Evolutionary conservation across 2,113 vertebrate genomes (phyloP), one percentile per base, ranked within the genome.

Genomic region (Solea solea): DNA sequence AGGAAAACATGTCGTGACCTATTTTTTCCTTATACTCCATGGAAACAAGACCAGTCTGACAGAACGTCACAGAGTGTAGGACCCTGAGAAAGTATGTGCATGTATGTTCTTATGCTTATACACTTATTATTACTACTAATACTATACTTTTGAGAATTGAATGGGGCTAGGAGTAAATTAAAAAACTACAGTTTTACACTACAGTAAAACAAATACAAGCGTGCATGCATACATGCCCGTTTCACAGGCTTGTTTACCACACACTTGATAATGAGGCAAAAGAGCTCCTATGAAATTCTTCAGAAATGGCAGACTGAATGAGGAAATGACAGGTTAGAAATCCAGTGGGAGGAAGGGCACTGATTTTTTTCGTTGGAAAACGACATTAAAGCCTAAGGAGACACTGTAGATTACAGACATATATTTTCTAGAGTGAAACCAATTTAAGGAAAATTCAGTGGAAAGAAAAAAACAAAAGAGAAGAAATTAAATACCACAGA

Each of bases 1-100:
- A 68, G 63, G 72, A 72, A 78, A 89, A 86, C 80, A 83, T 85
- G 3, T 34, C 58, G 53, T 84, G 86, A 89, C 73, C 81, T 83
- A 86, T 53, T 88, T 89, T 59, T 72, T 78, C 64, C 56, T 74
- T 76, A 65, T 53, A 70, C 64, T 44, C 46, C 49, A 21, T 78
- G 63, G 74, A 81, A 80, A 84, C 57, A 45, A 52, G 69, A 78
- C 56, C 59, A 83, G 77, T 72, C 48, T 60, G 70, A 76, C 55
- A 73, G 57, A 57, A 50, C 10, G 52, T 27, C 61, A 63, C 45
- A 57, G 15, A 74, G 27, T 9, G 21, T 57, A 55, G 21, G 34
- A 74, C 50, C 69, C 46, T 28, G 40, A 62, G 25, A 64, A 49
- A 49, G n/a, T 71, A 13, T 8, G 63, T 45, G 49, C 12, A 15